Evolutionary conservation across 2,113 vertebrate species (phyloP), one percentile per base, ranked within the genome.

Genomic region (Podarcis raffonei): DNA sequence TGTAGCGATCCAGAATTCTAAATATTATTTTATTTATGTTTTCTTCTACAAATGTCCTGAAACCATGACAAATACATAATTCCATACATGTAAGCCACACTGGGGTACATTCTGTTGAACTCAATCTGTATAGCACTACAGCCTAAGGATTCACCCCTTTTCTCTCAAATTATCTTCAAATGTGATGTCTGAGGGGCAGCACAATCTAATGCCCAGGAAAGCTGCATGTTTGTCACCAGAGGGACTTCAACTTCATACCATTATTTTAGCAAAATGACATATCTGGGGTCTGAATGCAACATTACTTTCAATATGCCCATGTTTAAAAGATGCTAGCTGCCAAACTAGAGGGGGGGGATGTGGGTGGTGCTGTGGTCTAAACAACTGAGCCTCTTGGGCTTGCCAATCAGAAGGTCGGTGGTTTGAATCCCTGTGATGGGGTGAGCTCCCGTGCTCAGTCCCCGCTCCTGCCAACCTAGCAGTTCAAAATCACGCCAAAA

Each of bases 11-110:
- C 68, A 65, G 89, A 91, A 88, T 83, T 77, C 81, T 88, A 78
- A 78, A 74, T 30, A 81, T 77, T 90, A 90, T 76, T 65, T 91
- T 87, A 87, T 84, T 92, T 42, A 32, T 85, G 66, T 84, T 90
- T 30, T 35, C 74, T 89, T 89, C 42, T 53, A 72, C 18, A 91
- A 92, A 89, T 16, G 16, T 85, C n/a, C 76, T 87, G 79, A 90
- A 91, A 81, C 16, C 53, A 74, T 48, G 59, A 11, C 59, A 62
- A 4, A 20, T 62, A 62, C 59, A 20, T 5, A 20, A 20, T 62
- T 62, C 59, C 18, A 62, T 62, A 20, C 18, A 62, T 5, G 59
- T 62, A 62, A 62, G 59, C 59, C 59, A 62, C 59, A 62, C 16
- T 62, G 59, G 18, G 3, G 3, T 8, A 62, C 18, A 62, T 18